phyloP scores from a whole-genome alignment of 2,113 vertebrate genomes.

The Pan paniscus region DNA sequence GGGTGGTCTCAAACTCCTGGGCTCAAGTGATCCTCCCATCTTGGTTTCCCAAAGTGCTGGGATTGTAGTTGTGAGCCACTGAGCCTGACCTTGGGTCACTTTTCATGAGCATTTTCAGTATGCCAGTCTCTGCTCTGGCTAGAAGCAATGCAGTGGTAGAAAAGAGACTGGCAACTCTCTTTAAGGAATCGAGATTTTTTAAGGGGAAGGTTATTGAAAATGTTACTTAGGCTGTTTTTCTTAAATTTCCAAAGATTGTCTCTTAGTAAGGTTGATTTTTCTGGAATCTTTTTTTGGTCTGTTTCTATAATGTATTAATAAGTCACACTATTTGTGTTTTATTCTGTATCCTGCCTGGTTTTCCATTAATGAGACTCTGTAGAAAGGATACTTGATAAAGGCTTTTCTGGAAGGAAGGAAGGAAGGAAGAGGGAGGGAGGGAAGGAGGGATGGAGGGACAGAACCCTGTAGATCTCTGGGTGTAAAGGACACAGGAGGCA shows the following conservation, averaged over 20 bases:
- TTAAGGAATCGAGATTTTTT: neutral
- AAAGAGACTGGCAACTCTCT: neutral
- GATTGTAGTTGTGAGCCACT: no score
- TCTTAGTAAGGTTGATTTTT: neutral
- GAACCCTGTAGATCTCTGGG: neutral
- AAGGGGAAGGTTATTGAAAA: neutral
- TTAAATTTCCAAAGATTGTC: neutral
- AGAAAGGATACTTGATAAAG: neutral
- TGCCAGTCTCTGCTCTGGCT: neutral
- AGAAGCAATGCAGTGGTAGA: no score
- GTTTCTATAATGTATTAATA: no score
- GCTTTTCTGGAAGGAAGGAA: no score
- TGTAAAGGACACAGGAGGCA: no score
- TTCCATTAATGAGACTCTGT: neutral
- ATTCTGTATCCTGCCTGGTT: neutral
- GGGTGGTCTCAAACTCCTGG: no score
- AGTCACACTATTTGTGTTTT: neutral
- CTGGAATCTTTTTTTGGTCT: neutral
- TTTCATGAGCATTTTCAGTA: neutral
- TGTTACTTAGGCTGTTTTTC: neutral
- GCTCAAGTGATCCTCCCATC: no score
- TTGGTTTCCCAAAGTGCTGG: no score
- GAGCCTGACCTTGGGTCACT: neutral
- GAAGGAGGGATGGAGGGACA: no score
- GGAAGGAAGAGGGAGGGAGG: neutral